Percentiles rank a stretch among this genome's conserved stretches.
These are phyloP conservation scores for Noturus placidus DNA, from an alignment of 2,113 vertebrate genomes.

Conservation along the genomic window DNA sequence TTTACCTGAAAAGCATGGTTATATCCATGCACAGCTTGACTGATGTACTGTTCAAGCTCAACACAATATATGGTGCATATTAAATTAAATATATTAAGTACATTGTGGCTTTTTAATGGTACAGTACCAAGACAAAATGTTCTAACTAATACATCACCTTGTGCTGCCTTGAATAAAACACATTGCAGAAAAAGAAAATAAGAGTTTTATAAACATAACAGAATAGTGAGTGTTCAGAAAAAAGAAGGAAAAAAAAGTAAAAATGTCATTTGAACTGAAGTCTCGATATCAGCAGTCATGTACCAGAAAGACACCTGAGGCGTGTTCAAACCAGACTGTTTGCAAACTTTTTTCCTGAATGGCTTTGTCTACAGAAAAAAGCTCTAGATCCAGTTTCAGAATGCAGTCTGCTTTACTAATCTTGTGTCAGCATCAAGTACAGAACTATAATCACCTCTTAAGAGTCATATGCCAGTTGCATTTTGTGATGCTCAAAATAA, in stretches of 20 bases:
- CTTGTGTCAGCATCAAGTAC: not conserved
- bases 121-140: not conserved
- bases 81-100: not conserved
- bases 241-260: not conserved
- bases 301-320: conserved; percentile 4
- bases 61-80: not conserved
- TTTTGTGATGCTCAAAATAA: not conserved
- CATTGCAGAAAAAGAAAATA: not conserved
- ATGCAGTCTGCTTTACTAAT: not conserved
- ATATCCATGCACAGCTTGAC: not conserved
- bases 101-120: not conserved
- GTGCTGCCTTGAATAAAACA: not conserved
- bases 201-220: not conserved
- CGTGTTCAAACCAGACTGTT: conserved; percentile 18
- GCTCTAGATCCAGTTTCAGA: not conserved
- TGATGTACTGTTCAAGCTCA: not conserved
- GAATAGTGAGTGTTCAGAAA: no score
- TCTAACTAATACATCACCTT: not conserved
- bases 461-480: not conserved
- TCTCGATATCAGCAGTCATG: not conserved
- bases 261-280: not conserved
- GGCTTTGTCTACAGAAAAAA: not conserved
- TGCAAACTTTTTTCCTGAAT: not conserved
- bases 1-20: not conserved
- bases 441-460: not conserved